Conservation (phyloP, 2,797 vertebrate genomes). For the Leptatherina wallacei region DNA sequence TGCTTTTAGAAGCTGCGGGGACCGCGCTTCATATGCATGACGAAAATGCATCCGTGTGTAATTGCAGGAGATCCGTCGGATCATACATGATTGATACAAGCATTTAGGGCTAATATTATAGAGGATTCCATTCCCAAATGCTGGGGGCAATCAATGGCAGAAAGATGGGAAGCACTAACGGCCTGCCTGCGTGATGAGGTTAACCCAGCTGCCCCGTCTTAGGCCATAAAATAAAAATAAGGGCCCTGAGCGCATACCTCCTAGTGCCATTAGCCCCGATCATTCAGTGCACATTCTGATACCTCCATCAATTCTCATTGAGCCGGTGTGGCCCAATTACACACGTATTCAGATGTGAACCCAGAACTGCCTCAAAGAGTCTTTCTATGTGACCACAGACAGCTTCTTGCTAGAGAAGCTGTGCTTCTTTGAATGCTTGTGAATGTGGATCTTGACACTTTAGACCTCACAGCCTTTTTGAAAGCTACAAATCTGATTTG, state of each 20-base stretch:
- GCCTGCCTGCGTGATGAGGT: slow-evolving; percentile 70
- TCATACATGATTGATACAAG: slow-evolving; percentile 69
- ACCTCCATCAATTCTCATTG: slow-evolving; percentile 30
- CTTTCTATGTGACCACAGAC: neutral
- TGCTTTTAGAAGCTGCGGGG: slow-evolving; percentile 20
- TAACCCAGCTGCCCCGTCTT: slow-evolving; percentile 63
- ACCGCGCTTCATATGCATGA: slow-evolving; percentile 26
- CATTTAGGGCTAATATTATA: slow-evolving; percentile 69
- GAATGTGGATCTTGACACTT: neutral
- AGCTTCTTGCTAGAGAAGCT: neutral
- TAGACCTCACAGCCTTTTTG: no score
- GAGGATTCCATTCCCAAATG: slow-evolving; percentile 72
- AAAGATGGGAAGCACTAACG: slow-evolving; percentile 78
- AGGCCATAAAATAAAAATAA: slow-evolving; percentile 74
- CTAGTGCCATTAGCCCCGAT: slow-evolving; percentile 55
- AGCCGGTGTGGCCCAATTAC: slow-evolving; percentile 29
- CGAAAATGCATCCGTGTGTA: slow-evolving; percentile 48
- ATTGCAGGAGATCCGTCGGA: slow-evolving; percentile 68
- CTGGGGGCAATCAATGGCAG: slow-evolving; percentile 76
- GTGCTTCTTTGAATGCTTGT: neutral
- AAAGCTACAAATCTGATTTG: neutral
- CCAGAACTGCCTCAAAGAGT: neutral
- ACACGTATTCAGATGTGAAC: slow-evolving; percentile 7
- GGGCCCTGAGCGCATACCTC: slow-evolving; percentile 50
- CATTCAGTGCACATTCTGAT: slow-evolving; percentile 44